These are phyloP conservation scores for Xenopus borealis DNA, from an alignment of 2,113 vertebrate species.

Conservation along the genomic window DNA sequence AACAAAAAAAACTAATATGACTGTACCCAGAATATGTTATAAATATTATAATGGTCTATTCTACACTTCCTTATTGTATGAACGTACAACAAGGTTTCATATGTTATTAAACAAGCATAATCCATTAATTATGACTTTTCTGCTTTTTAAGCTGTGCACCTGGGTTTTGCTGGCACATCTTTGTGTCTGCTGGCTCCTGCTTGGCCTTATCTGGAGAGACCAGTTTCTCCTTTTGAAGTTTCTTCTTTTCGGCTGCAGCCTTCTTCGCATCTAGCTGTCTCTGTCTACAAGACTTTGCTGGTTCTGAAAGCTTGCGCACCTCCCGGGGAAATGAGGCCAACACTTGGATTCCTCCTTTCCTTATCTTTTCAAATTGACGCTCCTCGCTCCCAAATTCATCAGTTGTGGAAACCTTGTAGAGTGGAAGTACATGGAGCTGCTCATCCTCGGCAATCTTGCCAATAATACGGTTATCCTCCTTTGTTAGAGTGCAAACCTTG, in stretches of 20 bases:
- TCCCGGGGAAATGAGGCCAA: constrained; percentile 87
- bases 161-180: constrained; percentile 58
- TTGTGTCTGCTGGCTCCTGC: constrained; percentile 68
- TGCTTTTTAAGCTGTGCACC: constrained; percentile 49
- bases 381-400: constrained; percentile 92
- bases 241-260: constrained; percentile 89
- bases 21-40: too few relatives aligned
- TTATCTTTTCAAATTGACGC: constrained; percentile 84
- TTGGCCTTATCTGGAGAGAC: constrained; percentile 84
- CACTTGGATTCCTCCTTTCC: constrained; percentile 89
- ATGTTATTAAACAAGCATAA: too few relatives aligned
- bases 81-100: too few relatives aligned
- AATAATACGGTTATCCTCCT: constrained; percentile 90
- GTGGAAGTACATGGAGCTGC: constrained; percentile 91
- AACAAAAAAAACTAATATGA: too few relatives aligned
- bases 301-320: constrained; percentile 90
- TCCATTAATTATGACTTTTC: too few relatives aligned
- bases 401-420: constrained; percentile 83
- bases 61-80: too few relatives aligned
- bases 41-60: too few relatives aligned
- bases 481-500: constrained; percentile 94
- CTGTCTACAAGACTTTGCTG: constrained; percentile 93
- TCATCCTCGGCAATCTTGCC: constrained; percentile 86
- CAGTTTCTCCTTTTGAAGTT: constrained; percentile 81
- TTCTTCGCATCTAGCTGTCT: constrained; percentile 89